Evolutionary conservation across 2,888 invertebrate genomes (phyloP), one percentile per base, ranked within the genome.

Genomic region (Tinea trinotella): DNA sequence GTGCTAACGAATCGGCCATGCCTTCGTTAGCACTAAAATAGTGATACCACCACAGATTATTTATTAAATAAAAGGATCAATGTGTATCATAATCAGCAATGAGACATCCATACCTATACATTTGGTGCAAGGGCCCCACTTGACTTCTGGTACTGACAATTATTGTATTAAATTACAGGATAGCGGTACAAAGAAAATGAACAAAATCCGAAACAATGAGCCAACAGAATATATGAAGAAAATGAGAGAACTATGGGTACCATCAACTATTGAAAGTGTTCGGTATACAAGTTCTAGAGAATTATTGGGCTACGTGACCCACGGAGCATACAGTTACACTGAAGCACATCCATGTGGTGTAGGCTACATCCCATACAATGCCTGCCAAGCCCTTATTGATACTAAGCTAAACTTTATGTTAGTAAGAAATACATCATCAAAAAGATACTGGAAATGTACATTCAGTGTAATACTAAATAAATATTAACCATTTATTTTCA

Each of bases 241-340:
- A 66, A 93, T 93, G 90, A 82, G 88, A 58, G 82, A 89, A 54
- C 74, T 95, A 17, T 94, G 93, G 91, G 67, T 95, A 19, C 93
- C 94, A 0, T 75, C 88, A 3, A 68, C 87, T 18, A 65, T 87
- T 10, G 66, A 68, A 17, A 81, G 75, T 52, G 87, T 94, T n/a
- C 88, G 91, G 17, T 68, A 88, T 55, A 87, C 89, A 9, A 89
- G 91, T 65, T 87, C 88, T 5, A 88, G 93, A 61, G 87, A 92
- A 68, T 87, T 93, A 1, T 89, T 94, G 64, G 96, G 96, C 18
- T 96, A 91, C 71, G 73, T 95, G 3, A 88, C 88, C 1, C 85
- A 88, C 57, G 93, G 92, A 18, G 90, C 88, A 55, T 95, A 92
- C 66, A 92, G 92, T 61, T 92, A 92, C 60, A 87, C 89, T 0